Evolutionary conservation across 2,113 vertebrate species (phyloP).

Genomic region (Elanoides forficatus): DNA sequence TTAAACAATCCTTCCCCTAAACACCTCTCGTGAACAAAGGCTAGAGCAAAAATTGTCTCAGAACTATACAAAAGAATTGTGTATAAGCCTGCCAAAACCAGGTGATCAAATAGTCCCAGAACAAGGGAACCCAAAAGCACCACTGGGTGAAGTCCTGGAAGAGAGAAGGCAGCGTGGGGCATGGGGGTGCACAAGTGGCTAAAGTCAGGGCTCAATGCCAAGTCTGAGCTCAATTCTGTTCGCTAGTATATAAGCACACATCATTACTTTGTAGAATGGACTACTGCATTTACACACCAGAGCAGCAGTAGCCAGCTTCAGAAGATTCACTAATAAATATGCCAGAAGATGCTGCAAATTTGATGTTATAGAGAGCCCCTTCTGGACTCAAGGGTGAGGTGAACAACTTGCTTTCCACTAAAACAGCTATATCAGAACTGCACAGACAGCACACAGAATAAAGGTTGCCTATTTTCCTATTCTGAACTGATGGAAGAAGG

Average conservation of each 20-base stretch:
- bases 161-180: neutral
- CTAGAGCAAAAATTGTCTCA: neutral
- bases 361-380: neutral
- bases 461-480: neutral
- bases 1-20: neutral
- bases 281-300: neutral
- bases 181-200: neutral
- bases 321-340: neutral
- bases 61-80: neutral
- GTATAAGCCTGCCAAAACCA: neutral
- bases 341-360: neutral
- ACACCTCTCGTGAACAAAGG: neutral
- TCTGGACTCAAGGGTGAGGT: neutral
- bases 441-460: neutral
- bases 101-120: neutral
- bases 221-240: neutral
- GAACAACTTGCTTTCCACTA: neutral
- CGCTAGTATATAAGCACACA: neutral
- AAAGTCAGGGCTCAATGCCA: neutral
- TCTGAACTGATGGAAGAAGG: accelerated
- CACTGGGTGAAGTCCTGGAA: neutral
- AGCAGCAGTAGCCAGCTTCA: neutral
- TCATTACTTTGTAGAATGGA: neutral
- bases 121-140: neutral
- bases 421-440: neutral